Evolutionary conservation across 2,888 invertebrate genomes (phyloP).

Genomic region (Abrostola triplasia): DNA sequence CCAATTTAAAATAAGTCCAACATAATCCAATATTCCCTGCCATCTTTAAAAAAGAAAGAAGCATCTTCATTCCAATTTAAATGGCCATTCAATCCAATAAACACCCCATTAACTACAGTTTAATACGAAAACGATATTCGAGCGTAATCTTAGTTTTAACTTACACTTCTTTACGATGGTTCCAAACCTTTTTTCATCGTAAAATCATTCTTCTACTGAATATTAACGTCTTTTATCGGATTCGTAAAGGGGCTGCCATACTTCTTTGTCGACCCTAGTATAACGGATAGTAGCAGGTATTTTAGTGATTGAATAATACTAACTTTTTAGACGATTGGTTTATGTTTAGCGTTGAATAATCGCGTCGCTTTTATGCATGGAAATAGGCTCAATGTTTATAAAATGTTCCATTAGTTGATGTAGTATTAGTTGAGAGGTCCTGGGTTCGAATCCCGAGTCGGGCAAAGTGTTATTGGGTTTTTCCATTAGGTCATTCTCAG

Average conservation of each 20-base stretch:
- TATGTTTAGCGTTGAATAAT: too few relatives aligned
- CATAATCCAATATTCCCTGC: too few relatives aligned
- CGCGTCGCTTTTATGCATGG: too few relatives aligned
- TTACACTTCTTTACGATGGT: not conserved
- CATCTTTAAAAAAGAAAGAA: too few relatives aligned
- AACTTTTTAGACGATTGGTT: too few relatives aligned
- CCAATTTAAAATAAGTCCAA: too few relatives aligned
- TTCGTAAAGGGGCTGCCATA: not conserved
- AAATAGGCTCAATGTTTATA: too few relatives aligned
- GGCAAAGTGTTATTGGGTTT: too few relatives aligned
- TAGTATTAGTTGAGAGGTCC: too few relatives aligned
- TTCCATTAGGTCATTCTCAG: too few relatives aligned
- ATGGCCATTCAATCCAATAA: not conserved
- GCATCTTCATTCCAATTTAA: not conserved
- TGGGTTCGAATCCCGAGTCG: too few relatives aligned
- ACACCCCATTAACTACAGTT: not conserved
- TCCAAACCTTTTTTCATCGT: slow-evolving; percentile 4
- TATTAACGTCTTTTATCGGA: not conserved
- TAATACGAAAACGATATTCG: not conserved
- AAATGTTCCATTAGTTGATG: too few relatives aligned
- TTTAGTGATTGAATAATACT: slow-evolving; percentile 5
- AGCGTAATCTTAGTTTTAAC: slow-evolving; percentile 1
- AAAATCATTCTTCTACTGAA: slow-evolving; percentile 1
- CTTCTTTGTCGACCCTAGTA: not conserved
- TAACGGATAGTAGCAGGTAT: not conserved